Evolutionary conservation across 2,113 vertebrate species (phyloP).

Genomic region (Procavia capensis): DNA sequence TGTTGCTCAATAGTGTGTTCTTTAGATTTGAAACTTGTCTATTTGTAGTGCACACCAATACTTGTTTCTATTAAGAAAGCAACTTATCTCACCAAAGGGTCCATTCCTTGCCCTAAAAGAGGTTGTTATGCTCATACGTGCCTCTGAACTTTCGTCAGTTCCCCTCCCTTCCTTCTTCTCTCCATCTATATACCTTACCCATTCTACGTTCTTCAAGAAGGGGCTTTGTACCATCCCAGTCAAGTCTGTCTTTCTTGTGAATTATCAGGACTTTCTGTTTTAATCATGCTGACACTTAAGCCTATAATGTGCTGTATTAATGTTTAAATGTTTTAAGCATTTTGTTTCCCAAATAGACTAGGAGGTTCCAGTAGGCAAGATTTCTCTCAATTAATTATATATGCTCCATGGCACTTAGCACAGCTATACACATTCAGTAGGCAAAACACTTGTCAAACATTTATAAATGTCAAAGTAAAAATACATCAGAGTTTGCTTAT

Average conservation of each 20-base stretch:
- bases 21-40: background rate
- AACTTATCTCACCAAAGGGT: background rate
- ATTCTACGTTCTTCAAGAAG: conserved; percentile 1
- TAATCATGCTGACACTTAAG: conserved; percentile 43
- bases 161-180: background rate
- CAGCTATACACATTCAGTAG: background rate
- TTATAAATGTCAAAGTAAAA: conserved; percentile 54
- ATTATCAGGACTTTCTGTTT: conserved; percentile 40
- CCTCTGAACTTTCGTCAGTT: background rate
- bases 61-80: conserved; percentile 33
- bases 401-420: background rate
- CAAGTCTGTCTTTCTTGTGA: conserved; percentile 14
- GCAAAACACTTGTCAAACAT: conserved; percentile 37
- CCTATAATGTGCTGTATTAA: conserved; percentile 32
- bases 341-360: conserved; percentile 52
- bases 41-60: background rate
- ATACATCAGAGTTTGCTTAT: conserved; percentile 22
- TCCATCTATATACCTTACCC: background rate
- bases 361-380: conserved; percentile 4
- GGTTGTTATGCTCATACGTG: background rate
- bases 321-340: conserved; percentile 59
- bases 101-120: background rate
- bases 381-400: conserved; percentile 45
- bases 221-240: background rate
- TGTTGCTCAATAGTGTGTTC: background rate